A percentile compares a stretch with the other conserved stretches of the same genome.
These are phyloP conservation scores for Rotaria sp. DNA, from an alignment of 2,888 invertebrate genomes.

Conservation along the genomic window DNA sequence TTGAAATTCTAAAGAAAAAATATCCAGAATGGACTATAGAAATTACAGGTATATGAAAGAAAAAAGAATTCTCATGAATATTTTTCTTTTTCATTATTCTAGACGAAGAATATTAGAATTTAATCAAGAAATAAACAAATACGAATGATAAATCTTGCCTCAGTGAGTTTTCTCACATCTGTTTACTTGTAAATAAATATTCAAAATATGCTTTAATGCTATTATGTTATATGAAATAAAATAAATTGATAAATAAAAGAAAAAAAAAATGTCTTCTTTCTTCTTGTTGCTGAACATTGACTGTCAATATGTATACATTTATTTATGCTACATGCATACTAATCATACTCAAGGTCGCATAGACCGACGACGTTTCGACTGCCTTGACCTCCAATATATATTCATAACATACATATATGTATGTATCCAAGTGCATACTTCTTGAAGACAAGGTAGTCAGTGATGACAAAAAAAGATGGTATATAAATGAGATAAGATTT, in stretches of 20 bases:
- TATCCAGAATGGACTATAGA: constrained; percentile 9
- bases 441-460: not conserved
- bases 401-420: not conserved
- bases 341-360: not conserved
- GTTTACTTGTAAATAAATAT: no score
- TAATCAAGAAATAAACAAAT: not conserved
- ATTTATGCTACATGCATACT: not conserved
- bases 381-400: constrained; percentile 6
- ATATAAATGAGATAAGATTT: constrained; percentile 15
- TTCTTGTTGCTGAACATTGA: not conserved
- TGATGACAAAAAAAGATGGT: constrained; percentile 21
- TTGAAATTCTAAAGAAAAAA: not conserved
- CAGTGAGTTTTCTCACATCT: not conserved
- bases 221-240: not conserved
- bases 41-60: not conserved
- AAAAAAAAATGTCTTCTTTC: not conserved
- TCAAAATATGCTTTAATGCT: not conserved
- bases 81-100: not conserved
- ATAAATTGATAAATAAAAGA: not conserved
- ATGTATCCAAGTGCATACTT: not conserved
- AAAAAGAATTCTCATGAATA: not conserved
- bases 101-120: not conserved
- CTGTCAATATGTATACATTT: not conserved
- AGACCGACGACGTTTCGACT: not conserved
- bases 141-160: not conserved